A percentile compares a stretch with the other conserved stretches of the same genome.
Evolutionary conservation across 2,113 vertebrate genomes (phyloP).

Genomic region (Phylloscopus whistleri): DNA sequence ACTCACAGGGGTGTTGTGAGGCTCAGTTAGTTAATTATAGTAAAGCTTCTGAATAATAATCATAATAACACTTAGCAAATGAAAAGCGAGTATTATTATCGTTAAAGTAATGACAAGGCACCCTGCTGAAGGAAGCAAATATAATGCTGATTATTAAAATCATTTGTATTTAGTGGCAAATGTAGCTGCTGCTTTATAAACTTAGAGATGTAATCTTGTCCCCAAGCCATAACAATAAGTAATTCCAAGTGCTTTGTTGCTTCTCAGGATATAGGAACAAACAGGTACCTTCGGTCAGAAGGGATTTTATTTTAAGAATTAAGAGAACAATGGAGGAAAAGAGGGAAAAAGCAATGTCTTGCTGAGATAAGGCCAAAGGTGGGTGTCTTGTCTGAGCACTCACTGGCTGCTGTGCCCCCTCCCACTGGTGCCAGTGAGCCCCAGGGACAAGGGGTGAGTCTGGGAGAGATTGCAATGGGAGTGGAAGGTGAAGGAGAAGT

Average conservation of each 20-base stretch:
- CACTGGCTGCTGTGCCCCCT: neutral
- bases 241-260: constrained; percentile 41
- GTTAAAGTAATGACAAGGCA: constrained; percentile 59
- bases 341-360: neutral
- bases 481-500: neutral
- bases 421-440: neutral
- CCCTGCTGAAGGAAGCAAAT: constrained; percentile 57
- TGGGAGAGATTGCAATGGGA: neutral
- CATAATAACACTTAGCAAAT: constrained; percentile 62
- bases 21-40: constrained; percentile 61
- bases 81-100: constrained; percentile 49
- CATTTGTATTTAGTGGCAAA: constrained; percentile 60
- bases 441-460: neutral
- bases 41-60: constrained; percentile 62
- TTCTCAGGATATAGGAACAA: neutral
- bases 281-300: constrained; percentile 21
- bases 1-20: constrained; percentile 40
- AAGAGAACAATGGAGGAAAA: neutral
- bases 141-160: constrained; percentile 62
- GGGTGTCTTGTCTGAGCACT: neutral
- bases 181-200: constrained; percentile 37
- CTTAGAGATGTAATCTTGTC: constrained; percentile 54
- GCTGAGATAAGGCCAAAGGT: neutral
- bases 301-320: neutral
- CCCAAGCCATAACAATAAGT: constrained; percentile 35